Conservation (phyloP, 2,888 invertebrate genomes). For the Nowickia ferox region DNA sequence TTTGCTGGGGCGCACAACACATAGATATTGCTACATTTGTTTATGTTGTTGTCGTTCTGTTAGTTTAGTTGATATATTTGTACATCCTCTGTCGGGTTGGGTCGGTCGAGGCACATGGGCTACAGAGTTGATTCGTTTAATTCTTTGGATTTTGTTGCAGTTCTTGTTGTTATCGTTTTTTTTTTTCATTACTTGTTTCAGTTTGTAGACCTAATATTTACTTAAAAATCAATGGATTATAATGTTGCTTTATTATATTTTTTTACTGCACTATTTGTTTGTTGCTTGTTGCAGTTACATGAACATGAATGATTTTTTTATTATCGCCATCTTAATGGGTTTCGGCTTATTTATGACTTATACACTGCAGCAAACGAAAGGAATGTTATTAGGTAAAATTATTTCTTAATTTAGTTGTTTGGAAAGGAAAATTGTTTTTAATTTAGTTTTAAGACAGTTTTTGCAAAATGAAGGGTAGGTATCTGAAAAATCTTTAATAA, state of each 20-base stretch:
- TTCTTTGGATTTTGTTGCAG: slow-evolving; percentile 21
- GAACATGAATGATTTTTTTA: slow-evolving; percentile 58
- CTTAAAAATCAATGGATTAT: slow-evolving; percentile 64
- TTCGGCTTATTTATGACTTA: slow-evolving; percentile 48
- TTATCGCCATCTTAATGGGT: slow-evolving; percentile 63
- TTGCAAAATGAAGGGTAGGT: neutral
- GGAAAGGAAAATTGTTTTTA: neutral
- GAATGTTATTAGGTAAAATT: slow-evolving; percentile 20
- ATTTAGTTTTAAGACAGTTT: neutral
- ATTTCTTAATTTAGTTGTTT: slow-evolving; percentile 16
- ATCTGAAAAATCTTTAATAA: neutral
- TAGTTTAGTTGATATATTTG: slow-evolving; percentile 61
- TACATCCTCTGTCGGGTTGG: slow-evolving; percentile 36
- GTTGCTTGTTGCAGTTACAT: slow-evolving; percentile 47
- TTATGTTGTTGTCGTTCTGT: slow-evolving; percentile 32
- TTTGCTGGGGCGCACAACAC: slow-evolving; percentile 35
- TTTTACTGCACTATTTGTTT: slow-evolving; percentile 46
- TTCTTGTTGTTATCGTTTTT: neutral
- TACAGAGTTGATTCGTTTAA: slow-evolving; percentile 42
- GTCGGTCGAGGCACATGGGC: slow-evolving; percentile 30
- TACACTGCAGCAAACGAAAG: slow-evolving; percentile 44
- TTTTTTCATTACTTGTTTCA: slow-evolving; percentile 50
- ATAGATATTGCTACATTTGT: slow-evolving; percentile 7
- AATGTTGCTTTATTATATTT: slow-evolving; percentile 48
- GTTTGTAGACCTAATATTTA: slow-evolving; percentile 54